A percentile compares a stretch with the other conserved stretches of the same genome.
Evolutionary conservation across 1,140 invertebrate genomes (phyloP).

Genomic region (Eriocheir sinensis): DNA sequence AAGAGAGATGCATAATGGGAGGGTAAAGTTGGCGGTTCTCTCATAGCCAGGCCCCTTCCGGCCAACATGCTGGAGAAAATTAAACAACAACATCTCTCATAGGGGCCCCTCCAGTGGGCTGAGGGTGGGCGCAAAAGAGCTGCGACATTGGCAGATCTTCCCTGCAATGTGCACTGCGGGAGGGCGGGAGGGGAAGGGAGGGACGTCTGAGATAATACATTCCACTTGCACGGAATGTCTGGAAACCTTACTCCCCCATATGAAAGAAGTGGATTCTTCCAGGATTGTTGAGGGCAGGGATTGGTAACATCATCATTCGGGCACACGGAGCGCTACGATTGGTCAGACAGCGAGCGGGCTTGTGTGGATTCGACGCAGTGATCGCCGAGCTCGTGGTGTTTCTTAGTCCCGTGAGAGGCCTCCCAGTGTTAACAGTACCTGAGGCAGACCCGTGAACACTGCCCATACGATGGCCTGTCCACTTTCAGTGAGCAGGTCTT

Average conservation of each 20-base stretch:
- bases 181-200: constrained; percentile 12
- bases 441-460: not conserved
- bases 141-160: not conserved
- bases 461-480: constrained; percentile 38
- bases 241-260: constrained; percentile 62
- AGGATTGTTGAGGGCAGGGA: constrained; percentile 56
- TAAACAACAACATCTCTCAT: too few species aligned
- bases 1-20: constrained; percentile 59
- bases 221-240: constrained; percentile 65
- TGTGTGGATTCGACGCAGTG: constrained; percentile 44
- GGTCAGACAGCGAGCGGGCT: constrained; percentile 40
- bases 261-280: constrained; percentile 61
- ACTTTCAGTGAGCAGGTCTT: constrained; percentile 39
- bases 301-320: constrained; percentile 57
- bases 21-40: constrained; percentile 12
- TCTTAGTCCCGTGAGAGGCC: constrained; percentile 64
- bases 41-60: constrained; percentile 7
- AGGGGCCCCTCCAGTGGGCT: not conserved
- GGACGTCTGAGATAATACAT: constrained; percentile 63
- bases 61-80: too few species aligned
- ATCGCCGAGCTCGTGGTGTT: constrained; percentile 28
- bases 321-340: constrained; percentile 64
- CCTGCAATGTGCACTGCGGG: not conserved
- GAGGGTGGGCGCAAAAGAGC: constrained; percentile 22
- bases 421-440: constrained; percentile 69